phyloP scores from a whole-genome alignment of 2,113 vertebrate species.

The Zosterops lateralis region DNA sequence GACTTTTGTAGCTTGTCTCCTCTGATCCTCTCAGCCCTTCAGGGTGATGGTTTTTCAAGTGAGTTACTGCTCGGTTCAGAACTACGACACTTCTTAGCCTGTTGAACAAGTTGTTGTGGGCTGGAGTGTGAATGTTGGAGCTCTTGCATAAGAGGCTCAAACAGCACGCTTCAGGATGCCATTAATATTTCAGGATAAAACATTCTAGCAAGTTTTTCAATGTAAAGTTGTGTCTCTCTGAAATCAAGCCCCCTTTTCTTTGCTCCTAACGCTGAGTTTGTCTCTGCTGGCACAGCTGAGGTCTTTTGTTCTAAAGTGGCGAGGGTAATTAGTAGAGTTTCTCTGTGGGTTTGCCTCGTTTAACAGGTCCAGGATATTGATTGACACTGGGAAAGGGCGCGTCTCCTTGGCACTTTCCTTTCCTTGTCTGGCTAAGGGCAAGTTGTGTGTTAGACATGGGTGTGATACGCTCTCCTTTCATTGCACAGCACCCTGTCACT shows the following conservation, averaged over 20 bases:
- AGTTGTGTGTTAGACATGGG: background rate
- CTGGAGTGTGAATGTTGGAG: constrained; percentile 14
- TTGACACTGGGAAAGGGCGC: constrained; percentile 30
- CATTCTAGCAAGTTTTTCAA: background rate
- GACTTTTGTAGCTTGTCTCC: background rate
- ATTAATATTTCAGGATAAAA: constrained; percentile 4
- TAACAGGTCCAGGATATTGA: constrained; percentile 29
- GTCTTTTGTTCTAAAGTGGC: background rate
- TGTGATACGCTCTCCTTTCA: background rate
- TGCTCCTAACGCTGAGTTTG: background rate
- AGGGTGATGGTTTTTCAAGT: background rate
- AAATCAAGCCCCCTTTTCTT: background rate
- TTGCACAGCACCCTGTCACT: background rate
- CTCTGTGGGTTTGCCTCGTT: constrained; percentile 36
- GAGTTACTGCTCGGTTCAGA: background rate
- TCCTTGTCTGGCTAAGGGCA: constrained; percentile 45
- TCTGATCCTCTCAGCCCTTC: background rate
- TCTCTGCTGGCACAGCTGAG: background rate
- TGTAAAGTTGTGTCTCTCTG: background rate
- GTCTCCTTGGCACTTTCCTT: constrained; percentile 42
- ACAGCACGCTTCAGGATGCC: background rate
- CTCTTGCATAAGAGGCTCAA: constrained; percentile 26
- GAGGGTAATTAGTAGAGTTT: background rate
- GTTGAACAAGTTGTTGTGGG: constrained; percentile 45
- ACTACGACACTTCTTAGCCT: background rate